Evolutionary conservation across 2,888 invertebrate species (phyloP), one percentile per base, ranked within the genome.

Genomic region (Leptopilina drosophilae): DNA sequence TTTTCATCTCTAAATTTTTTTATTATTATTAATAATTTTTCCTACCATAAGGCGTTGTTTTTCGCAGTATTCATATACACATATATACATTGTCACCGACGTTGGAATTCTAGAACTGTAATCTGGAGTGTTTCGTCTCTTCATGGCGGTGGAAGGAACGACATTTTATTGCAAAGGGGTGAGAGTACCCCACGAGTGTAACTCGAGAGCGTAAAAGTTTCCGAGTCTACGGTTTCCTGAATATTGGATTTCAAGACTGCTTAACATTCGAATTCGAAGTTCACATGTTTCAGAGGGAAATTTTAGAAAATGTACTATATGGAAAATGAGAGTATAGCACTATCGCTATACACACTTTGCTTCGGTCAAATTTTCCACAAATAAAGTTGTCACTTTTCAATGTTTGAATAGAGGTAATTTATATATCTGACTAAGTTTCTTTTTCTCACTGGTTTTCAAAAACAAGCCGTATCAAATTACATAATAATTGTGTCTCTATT

Each of bases 131-230:
- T 73, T 73, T 73, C 11, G 56, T 59, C 56, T 73, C 56, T 73
- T 56, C 73, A 15, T 56, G 40, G 40, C 33, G 56, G 40, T n/a
- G 56, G 40, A 73, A 73, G 73, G 56, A 73, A 73, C 15, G 73
- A 33, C 40, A 56, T 73, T 73, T 73, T 73, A 73, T 59, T n/a
- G 15, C 73, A 73, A 33, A 62, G 73, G 73, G 56, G 53, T 73
- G 73, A 73, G 53, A 73, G 56, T 56, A 53, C n/a, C 56, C 33
- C 56, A 56, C 73, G 56, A 40, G 56, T 73, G 73, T 56, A 73
- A 69, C 69, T 53, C 26, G 69, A 69, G 49, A 69, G 56, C 73
- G 73, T 56, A 73, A 56, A 73, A 73, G 56, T 73, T 40, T 73
- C 73, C 56, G n/a, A 73, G 56, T 59, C 73, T 56, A 33, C 33